Base-by-base conservation (phyloP, 92 coral and sea anemone genomes). In the Chrysogorgia sp. region DNA sequence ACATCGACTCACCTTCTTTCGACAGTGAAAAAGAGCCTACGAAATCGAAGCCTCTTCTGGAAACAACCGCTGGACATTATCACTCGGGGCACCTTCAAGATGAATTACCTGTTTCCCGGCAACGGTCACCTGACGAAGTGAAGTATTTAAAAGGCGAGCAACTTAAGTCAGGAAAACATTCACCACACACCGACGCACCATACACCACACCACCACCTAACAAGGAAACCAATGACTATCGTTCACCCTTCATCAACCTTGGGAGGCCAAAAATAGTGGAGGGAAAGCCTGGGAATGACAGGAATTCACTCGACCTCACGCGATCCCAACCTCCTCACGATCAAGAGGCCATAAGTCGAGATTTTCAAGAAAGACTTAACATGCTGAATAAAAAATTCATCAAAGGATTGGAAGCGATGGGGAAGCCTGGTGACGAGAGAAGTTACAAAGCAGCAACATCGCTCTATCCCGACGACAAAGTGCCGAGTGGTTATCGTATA, bases 231-330 rank as follows among this genome's bases (percentile, higher is more conserved):
- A 55, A 72, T 13, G 33, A 72, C 17, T 28, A 34, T 0, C 64
- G 58, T 28, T 41, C 79, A 40, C 48, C 26, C 30, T 72, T 10
- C 25, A 56, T 72, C 19, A 64, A 52, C 58, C 96, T 96, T 31
- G 99, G 92, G 63, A 90, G 89, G 59, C 69, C 55, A 23, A 93
- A 89, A 26, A 65, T 84, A 34, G 10, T 85, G 56, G 86, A 87
- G 58, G 82, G 71, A 20, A 85, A 88, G 12, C 77, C 58, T 17
- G 92, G 87, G n/a, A 83, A 80, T 28, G 76, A 66, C 5, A 63
- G 79, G 5, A 70, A 77, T 15, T 80, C 72, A 1, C 58, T 81
- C 40, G 84, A 86, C 47, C 71, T 81, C 22, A 87, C 87, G 63
- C 72, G 85, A 26, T 48, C 86, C 10, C 88, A 90, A 7, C 86